Evolutionary conservation across 2,888 invertebrate species (phyloP), one percentile per base, ranked within the genome.

Genomic region (Euphydryas editha): DNA sequence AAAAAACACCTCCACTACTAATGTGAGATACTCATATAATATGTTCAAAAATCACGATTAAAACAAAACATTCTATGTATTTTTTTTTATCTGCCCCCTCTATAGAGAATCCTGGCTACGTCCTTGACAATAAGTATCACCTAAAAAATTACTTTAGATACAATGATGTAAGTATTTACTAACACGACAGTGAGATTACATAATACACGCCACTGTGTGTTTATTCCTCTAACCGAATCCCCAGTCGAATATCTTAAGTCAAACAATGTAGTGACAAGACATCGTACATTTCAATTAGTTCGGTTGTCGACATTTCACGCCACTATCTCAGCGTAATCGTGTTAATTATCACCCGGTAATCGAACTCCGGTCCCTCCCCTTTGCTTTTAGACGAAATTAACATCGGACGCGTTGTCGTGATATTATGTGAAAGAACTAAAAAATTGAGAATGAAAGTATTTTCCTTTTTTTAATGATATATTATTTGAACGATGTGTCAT

Each of bases 251-350:
- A 72, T 72, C 71, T 72, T 56, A 55, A 55, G 65, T 46, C 69
- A 72, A 71, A 73, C 73, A 73, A 73, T 72, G 69, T 71, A 66
- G 66, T 62, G 73, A 70, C 75, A 73, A 76, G 75, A 72, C 76
- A 72, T 75, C 78, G 75, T 81, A 81, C 78, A 77, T 84, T 80
- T 84, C 80, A 85, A 85, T 85, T 84, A 83, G 77, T 68, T 69
- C 69, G 74, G 75, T 76, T 72, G 78, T 71, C 79, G 75, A 75
- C 77, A 75, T 77, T 75, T 78, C 79, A 70, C 77, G 76, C 78
- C 78, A 80, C 83, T 81, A 81, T 82, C 80, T 76, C 73, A 72
- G 65, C 74, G 75, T 81, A 80, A 83, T 82, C 77, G 73, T 75
- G 78, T 82, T 85, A 83, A 84, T 85, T 83, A 82, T 78, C 76